Conservation (phyloP, 2,888 invertebrate species). For the Scaptodrosophila latifasciaeformis region DNA sequence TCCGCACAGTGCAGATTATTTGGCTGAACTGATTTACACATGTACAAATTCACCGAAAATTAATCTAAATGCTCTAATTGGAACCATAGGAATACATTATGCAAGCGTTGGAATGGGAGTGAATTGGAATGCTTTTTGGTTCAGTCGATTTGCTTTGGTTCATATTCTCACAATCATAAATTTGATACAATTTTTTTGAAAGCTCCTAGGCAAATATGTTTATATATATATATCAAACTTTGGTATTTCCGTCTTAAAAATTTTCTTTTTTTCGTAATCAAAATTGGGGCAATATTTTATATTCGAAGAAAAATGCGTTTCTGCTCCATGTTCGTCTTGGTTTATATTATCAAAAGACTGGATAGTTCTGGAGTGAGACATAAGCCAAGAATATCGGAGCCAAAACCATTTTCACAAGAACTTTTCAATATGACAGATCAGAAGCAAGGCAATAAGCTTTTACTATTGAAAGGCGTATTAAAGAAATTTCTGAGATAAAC, state of each 20-base stretch:
- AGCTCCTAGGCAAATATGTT: too few relatives aligned
- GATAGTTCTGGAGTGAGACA: too few relatives aligned
- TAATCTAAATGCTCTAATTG: neutral
- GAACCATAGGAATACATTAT: neutral
- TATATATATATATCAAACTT: neutral
- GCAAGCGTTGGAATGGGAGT: neutral
- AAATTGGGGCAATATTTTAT: too few relatives aligned
- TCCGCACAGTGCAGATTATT: neutral
- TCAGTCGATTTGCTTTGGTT: too few relatives aligned
- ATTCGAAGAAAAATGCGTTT: slow-evolving; percentile 29
- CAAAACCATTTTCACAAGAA: too few relatives aligned
- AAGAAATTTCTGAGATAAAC: neutral
- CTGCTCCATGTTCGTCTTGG: slow-evolving; percentile 39
- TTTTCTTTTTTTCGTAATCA: slow-evolving; percentile 10
- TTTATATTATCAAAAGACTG: slow-evolving; percentile 30
- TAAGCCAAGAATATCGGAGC: too few relatives aligned
- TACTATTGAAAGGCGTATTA: neutral
- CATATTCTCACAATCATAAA: too few relatives aligned
- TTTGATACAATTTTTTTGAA: too few relatives aligned
- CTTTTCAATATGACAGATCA: too few relatives aligned
- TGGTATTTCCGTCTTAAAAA: neutral
- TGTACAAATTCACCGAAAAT: slow-evolving; percentile 1
- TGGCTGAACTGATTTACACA: neutral
- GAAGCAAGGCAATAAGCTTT: neutral
- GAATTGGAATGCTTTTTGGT: neutral